phyloP scores from a whole-genome alignment of 2,888 invertebrate genomes.

The Drosophila acutilabella region DNA sequence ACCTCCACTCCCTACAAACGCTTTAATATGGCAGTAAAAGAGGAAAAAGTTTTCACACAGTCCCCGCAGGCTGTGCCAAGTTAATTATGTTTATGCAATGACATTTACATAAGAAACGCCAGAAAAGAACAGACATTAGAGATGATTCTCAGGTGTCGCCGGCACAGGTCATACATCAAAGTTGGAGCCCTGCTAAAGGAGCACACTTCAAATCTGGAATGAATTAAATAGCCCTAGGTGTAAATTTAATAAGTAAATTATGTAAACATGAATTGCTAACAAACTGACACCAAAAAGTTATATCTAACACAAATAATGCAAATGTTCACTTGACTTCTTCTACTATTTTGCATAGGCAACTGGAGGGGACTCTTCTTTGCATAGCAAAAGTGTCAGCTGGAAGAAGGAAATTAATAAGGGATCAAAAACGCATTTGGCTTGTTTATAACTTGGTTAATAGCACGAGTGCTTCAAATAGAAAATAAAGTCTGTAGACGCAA shows the following conservation, averaged over 20 bases:
- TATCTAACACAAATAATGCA: conserved; percentile 3
- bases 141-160: conserved; percentile 16
- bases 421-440: neutral
- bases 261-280: conserved; percentile 45
- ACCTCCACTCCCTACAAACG: conserved; percentile 30
- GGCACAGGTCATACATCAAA: conserved; percentile 49
- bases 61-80: conserved; percentile 54
- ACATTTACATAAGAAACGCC: conserved; percentile 67
- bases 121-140: conserved; percentile 47
- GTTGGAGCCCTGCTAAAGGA: conserved; percentile 19
- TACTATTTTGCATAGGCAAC: conserved; percentile 1
- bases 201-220: conserved; percentile 34
- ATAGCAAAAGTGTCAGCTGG: neutral
- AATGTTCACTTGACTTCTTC: neutral
- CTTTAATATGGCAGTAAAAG: conserved; percentile 55
- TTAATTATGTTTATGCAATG: conserved; percentile 74
- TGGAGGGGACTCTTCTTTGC: neutral
- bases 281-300: conserved; percentile 18
- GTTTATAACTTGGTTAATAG: neutral
- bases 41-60: conserved; percentile 35
- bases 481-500: too few relatives aligned
- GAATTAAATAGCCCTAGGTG: conserved; percentile 66
- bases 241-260: conserved; percentile 65
- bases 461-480: too few relatives aligned
- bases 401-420: neutral